Evolutionary conservation across 1,140 invertebrate genomes (phyloP), one percentile per base, ranked within the genome.

Genomic region (Pristionchus pacificus): DNA sequence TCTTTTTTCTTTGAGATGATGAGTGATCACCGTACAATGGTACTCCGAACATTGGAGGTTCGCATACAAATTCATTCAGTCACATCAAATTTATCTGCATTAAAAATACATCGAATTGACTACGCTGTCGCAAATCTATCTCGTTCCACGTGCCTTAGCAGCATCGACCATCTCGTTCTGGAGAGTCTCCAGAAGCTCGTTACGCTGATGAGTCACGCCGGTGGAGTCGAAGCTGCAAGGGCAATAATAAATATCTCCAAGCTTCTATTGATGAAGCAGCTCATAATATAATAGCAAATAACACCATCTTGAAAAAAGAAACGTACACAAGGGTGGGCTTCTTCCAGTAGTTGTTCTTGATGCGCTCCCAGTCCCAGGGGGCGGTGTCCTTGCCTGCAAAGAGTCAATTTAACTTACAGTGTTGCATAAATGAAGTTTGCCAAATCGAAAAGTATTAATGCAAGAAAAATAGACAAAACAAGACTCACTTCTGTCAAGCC

Each of bases 401-500:
- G 10, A 63, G 2, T 30, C n/a, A 24, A 28, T 65, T n/a, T 28
- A 10, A 10, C n/a, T 61, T 61, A 15, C 15, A 61, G n/a, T 27
- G 6, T 57, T n/a, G n/a, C n/a, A 57, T 57, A n/a, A 57, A 57
- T n/a, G n/a, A n/a, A 15, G 55, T 57, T 57, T 57, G 15, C n/a
- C 55, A 15, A n/a, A 57, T 57, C 15, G n/a, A n/a, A 57, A n/a
- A 57, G 55, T 57, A 57, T 57, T n/a, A 15, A 15, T 57, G 55
- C 55, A 57, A 57, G 15, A 57, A 15, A 15, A 15, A n/a, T 57
- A 57, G 55, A 57, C 6, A 49, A 49, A 49, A 49, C 19, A 49
- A 10, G 19, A 10, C 38, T 49, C 19, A 77, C 74, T 80, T 76
- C 78, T 76, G 63, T 80, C 78, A 49, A 80, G 70, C 78, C 78